These are phyloP conservation scores for Teleopsis dalmanni DNA, from an alignment of 1,140 invertebrate genomes.

Conservation along the genomic window DNA sequence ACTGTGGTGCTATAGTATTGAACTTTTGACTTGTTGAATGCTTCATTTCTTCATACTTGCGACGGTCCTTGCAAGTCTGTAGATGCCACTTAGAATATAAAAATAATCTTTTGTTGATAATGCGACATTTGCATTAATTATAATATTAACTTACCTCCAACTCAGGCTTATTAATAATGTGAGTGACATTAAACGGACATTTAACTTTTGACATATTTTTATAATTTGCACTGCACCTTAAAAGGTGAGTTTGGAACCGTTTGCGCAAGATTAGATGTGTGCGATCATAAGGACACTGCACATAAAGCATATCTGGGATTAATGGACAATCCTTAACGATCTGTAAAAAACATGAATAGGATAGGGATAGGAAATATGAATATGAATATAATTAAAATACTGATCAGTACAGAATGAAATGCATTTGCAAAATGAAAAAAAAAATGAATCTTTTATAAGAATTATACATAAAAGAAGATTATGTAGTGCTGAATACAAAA, in stretches of 20 bases:
- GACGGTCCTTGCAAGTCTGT: constrained; percentile 2
- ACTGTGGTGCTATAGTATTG: not conserved
- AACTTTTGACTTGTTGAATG: not conserved
- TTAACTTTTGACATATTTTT: not conserved
- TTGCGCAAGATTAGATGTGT: not conserved
- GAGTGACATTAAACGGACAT: constrained; percentile 11
- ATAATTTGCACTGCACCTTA: not conserved
- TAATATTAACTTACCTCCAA: constrained; percentile 8
- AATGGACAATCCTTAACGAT: no score
- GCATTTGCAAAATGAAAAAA: no score
- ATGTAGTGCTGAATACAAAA: no score
- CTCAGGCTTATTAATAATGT: constrained; percentile 5
- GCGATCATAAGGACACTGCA: not conserved
- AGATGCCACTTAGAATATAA: constrained; percentile 6
- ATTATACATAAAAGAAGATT: no score
- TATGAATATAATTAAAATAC: no score
- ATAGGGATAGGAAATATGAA: no score
- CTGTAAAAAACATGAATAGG: no score
- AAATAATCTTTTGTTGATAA: not conserved
- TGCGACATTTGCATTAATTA: not conserved
- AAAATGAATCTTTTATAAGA: no score
- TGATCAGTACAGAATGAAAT: no score
- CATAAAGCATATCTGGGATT: no score
- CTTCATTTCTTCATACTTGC: not conserved
- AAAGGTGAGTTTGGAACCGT: constrained; percentile 3